Percentiles rank a stretch among this genome's conserved stretches.
phyloP scores from a whole-genome alignment of 2,888 invertebrate species.

The Scaptomyza polygonia region DNA sequence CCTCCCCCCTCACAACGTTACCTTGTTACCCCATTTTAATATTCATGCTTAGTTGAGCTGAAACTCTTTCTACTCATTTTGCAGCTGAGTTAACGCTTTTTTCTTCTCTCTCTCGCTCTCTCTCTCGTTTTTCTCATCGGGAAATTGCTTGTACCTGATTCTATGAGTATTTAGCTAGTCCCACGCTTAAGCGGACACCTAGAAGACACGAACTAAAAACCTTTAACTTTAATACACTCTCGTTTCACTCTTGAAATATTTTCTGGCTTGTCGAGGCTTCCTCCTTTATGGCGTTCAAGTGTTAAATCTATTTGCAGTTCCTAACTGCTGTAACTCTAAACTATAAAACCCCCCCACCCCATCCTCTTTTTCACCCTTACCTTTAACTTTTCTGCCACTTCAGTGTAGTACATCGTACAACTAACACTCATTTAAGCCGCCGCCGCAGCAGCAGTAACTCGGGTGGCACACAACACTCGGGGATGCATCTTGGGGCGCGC shows the following conservation, averaged over 20 bases:
- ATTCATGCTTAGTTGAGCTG: conserved; percentile 53
- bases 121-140: not conserved
- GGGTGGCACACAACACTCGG: conserved; percentile 1
- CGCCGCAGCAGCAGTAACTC: not conserved
- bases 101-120: not conserved
- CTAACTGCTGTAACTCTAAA: conserved; percentile 12
- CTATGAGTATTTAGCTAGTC: conserved; percentile 28
- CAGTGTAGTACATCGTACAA: conserved; percentile 39
- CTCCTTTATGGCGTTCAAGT: conserved; percentile 44
- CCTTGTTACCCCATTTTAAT: conserved; percentile 38
- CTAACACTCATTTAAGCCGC: conserved; percentile 63
- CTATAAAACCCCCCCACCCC: not conserved
- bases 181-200: conserved; percentile 37
- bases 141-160: conserved; percentile 1
- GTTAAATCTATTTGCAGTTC: conserved; percentile 67
- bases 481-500: conserved; percentile 20
- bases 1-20: not conserved
- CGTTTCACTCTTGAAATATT: conserved; percentile 7
- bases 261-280: conserved; percentile 33
- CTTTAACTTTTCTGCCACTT: conserved; percentile 19
- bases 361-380: conserved; percentile 4
- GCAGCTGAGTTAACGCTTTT: conserved; percentile 22
- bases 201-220: conserved; percentile 17
- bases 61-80: conserved; percentile 40
- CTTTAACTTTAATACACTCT: conserved; percentile 30